phyloP scores from a whole-genome alignment of 2,888 invertebrate species.

The Eupithecia insigniata region DNA sequence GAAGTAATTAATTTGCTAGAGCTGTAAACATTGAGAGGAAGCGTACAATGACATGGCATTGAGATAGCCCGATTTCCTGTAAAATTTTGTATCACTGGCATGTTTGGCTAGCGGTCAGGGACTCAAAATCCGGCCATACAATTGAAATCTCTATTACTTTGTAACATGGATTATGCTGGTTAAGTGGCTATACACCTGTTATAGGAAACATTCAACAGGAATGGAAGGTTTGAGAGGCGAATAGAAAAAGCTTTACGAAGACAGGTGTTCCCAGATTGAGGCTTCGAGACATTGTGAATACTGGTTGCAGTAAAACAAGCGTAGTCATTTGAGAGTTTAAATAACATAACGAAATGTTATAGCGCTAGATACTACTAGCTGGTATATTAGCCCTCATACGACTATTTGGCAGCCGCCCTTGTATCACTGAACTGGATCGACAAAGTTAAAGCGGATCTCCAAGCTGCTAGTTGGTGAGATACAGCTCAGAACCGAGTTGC shows the following conservation, averaged over 20 bases:
- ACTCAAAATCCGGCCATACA: constrained; percentile 23
- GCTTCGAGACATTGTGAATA: not conserved
- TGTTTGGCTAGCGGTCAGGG: constrained; percentile 28
- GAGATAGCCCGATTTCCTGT: constrained; percentile 77
- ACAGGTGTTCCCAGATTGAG: constrained; percentile 24
- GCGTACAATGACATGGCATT: constrained; percentile 60
- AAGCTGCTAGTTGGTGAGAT: not conserved
- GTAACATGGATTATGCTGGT: constrained; percentile 2
- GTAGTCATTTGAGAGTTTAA: not conserved
- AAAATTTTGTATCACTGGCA: constrained; percentile 50
- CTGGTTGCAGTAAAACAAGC: not conserved
- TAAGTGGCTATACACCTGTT: constrained; percentile 26
- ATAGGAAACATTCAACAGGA: constrained; percentile 26
- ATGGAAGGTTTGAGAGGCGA: constrained; percentile 20
- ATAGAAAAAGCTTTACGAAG: constrained; percentile 18
- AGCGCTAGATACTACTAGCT: not conserved
- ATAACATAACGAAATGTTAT: not conserved
- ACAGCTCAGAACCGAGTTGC: not conserved
- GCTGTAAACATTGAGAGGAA: constrained; percentile 59
- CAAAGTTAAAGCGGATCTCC: not conserved
- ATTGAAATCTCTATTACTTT: constrained; percentile 22
- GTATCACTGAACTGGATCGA: not conserved
- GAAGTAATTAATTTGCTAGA: constrained; percentile 26
- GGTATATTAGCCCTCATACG: not conserved
- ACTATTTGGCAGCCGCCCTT: not conserved